phyloP scores from a whole-genome alignment of 2,888 invertebrate species.

The Athalia cordata region DNA sequence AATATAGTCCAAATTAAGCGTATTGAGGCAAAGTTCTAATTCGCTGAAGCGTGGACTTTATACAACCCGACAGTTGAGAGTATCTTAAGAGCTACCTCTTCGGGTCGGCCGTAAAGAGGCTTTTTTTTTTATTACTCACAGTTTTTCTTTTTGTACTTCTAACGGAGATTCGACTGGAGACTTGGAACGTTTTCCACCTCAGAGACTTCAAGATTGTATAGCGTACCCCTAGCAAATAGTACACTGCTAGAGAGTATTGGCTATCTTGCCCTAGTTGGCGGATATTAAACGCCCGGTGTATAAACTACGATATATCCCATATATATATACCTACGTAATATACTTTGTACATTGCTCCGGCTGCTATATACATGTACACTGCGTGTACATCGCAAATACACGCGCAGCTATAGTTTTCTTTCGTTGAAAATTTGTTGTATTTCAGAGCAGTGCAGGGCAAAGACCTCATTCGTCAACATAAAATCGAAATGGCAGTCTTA shows the following conservation, averaged over 20 bases:
- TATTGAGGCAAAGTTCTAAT: constrained; percentile 33
- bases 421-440: background rate
- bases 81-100: constrained; percentile 34
- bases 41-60: constrained; percentile 31
- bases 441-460: background rate
- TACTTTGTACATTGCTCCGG: background rate
- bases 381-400: background rate
- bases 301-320: constrained; percentile 22
- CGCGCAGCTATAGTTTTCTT: background rate
- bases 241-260: constrained; percentile 33
- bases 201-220: constrained; percentile 32
- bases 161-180: constrained; percentile 36
- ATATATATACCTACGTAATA: background rate
- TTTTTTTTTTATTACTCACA: constrained; percentile 4
- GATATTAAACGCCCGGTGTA: constrained; percentile 32
- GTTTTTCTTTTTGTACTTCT: constrained; percentile 37
- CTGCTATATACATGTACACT: background rate
- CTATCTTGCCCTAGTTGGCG: constrained; percentile 34
- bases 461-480: constrained; percentile 65
- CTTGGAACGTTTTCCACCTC: constrained; percentile 37
- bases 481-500: constrained; percentile 68
- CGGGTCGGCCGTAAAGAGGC: constrained; percentile 25
- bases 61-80: constrained; percentile 35
- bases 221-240: constrained; percentile 37
- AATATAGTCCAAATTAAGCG: constrained; percentile 21